Conservation (phyloP, 1,140 invertebrate genomes). For the Apis mellifera region Amel_HAv3.1 CM009940.2:9324001-9324500, state of each 20-base stretch:
- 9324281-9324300: neutral
- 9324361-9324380: constrained; percentile 24
- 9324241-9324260: neutral
- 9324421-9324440: constrained; percentile 51
- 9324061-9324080: too few relatives aligned
- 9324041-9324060: neutral
- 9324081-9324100: neutral
- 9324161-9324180: neutral
- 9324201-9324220: neutral
- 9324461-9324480: constrained; percentile 61
- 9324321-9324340: constrained; percentile 19
- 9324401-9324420: neutral
- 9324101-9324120: too few relatives aligned
- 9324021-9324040: constrained; percentile 23
- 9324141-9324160: too few relatives aligned
- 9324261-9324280: neutral
- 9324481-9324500: constrained; percentile 62
- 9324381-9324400: constrained; percentile 8
- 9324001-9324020: neutral
- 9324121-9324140: neutral
- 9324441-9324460: constrained; percentile 56
- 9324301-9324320: neutral
- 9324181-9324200: neutral
- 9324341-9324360: constrained; percentile 29
- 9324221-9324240: too few relatives aligned